Base-by-base conservation (phyloP, 1,140 invertebrate species). In the Drosophila suzukii region DNA sequence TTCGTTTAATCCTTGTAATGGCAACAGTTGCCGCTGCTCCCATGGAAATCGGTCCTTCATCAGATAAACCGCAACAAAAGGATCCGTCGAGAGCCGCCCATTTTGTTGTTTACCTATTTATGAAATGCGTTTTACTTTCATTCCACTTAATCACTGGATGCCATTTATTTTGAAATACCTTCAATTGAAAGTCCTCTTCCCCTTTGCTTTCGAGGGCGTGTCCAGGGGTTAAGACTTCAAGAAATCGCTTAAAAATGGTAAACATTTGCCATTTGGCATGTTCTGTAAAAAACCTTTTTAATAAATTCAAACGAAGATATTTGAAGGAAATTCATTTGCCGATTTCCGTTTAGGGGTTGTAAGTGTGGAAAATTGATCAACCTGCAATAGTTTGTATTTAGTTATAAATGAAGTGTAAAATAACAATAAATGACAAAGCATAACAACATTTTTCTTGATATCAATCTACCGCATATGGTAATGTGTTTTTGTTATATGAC, bases 1-100 rank as follows among this genome's bases (percentile, higher is more conserved):
- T 56, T 17, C 59, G 50, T 70, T 83, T 80, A 88, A 88, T 88
- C 84, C 80, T 79, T 89, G 68, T 77, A 74, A 89, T 89, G 79
- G 67, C 84, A 76, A 41, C 83, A 83, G 81, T 88, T 88, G 79
- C 32, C 53, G 53, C 43, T 73, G 71, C 72, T 88, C 73, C 79
- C 84, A 89, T 76, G 75, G 30, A 88, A 86, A 68, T 66, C 59
- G 67, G 24, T 74, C 67, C 75, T 63, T 27, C 36, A 49, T 70
- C 30, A 38, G 50, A 73, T 55, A 75, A 81, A 78, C 83, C 74
- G 65, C 72, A 86, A 74, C 66, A 72, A 59, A 56, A 62, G 72
- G 56, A 60, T 65, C 50, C 47, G 43, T 51, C 49, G 30, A 51
- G 75, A 62, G 43, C 65, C 68, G 49, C 51, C 57, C 47, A 57